Base-by-base conservation (phyloP, 2,797 vertebrate genomes). In the Phoebastria nigripes region DNA sequence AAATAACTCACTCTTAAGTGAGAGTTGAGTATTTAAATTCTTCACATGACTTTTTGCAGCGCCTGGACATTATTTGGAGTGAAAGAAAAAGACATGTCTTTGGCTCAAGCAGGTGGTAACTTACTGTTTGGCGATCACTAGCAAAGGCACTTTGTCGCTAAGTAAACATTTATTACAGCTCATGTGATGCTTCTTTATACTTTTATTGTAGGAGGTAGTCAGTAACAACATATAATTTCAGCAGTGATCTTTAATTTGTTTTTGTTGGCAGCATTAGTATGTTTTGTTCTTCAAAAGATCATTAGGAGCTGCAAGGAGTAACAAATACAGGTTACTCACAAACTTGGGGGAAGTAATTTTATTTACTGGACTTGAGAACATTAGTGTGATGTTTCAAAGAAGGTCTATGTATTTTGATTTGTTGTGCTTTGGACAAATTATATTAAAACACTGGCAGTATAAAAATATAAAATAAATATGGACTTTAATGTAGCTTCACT, bases 11-110 rank as follows among this genome's bases (percentile, higher is more conserved):
- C 49, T 89, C 26, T 61, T 29, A 77, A 95, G 92, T 89, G 51
- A 73, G 62, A 80, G 25, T 8, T 82, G 51, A 96, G 89, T 91
- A 89, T 51, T 92, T 89, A 56, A 63, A 42, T 82, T 93, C n/a
- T 54, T 91, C 94, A 94, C 79, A 62, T 94, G 85, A 94, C 82
- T 83, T 85, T 70, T 54, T 82, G 37, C 82, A 94, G 33, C 81
- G 55, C 82, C 42, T 72, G 58, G 55, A 58, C 49, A 19, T 41
- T 58, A 22, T 74, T 62, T 46, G 65, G 69, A 81, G 26, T 3
- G 8, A 66, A 94, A 86, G 39, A 67, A 91, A 86, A 69, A 35
- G 70, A n/a, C 42, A 55, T 0, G 5, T 18, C 3, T 47, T 87
- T 78, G 44, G 52, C 58, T 88, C 44, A 86, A 85, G 74, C 67